Percentiles rank a stretch among this genome's conserved stretches.
phyloP scores from a whole-genome alignment of 2,113 vertebrate genomes.

The Dolichallabes microphthalmus region DNA sequence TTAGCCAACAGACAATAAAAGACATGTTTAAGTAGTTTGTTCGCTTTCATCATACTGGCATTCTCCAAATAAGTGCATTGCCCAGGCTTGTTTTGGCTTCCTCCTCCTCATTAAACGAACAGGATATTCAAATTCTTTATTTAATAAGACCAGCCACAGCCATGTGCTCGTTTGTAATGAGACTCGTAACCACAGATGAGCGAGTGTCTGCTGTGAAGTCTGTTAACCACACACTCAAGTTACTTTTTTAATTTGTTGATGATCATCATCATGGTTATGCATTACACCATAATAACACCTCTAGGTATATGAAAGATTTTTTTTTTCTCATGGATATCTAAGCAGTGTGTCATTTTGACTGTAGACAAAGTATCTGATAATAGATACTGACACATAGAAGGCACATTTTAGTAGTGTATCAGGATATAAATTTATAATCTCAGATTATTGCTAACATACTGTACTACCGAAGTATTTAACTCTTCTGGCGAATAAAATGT shows the following conservation, averaged over 20 bases:
- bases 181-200: conserved; percentile 26
- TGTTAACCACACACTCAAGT: conserved; percentile 9
- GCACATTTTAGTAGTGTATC: not conserved
- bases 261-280: conserved; percentile 26
- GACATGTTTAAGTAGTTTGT: conserved; percentile 43
- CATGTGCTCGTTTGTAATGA: conserved; percentile 41
- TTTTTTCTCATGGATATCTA: not conserved
- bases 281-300: not conserved
- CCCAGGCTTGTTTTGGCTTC: conserved; percentile 38
- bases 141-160: conserved; percentile 22
- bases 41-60: conserved; percentile 40
- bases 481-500: not conserved
- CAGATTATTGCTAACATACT: not conserved
- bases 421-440: not conserved
- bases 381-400: not conserved
- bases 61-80: conserved; percentile 22
- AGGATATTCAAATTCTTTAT: conserved; percentile 31
- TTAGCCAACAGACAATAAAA: conserved; percentile 31
- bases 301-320: not conserved
- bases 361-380: not conserved
- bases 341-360: not conserved
- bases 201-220: conserved; percentile 36
- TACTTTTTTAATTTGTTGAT: conserved; percentile 9
- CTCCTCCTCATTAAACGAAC: not conserved
- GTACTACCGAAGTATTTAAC: not conserved